Base-by-base conservation (phyloP, 2,888 invertebrate species). In the Andrena hattorfiana region DNA sequence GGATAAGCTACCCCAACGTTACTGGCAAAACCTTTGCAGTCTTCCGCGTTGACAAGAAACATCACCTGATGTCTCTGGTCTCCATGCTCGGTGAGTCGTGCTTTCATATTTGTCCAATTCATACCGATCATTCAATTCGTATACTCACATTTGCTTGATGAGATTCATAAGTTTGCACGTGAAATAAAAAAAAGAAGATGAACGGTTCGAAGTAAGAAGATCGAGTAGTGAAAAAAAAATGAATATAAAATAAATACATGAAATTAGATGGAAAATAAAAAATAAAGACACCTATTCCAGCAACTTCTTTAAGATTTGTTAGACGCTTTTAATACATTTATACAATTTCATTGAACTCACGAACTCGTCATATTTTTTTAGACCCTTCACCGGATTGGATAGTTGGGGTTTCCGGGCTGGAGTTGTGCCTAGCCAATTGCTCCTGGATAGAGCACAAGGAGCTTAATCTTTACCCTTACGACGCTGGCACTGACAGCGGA, bases 371-470 rank as follows among this genome's bases (percentile, higher is more conserved):
- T 56, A 10, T 56, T 81, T 71, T 49, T 79, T 13, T 69, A 97
- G 97, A 98, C 0, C 99, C 99, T 0, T 98, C 99, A 13, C 99
- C 99, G 0, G 99, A 99, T 95, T 99, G 99, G 99, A 97, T 99
- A 89, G 98, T 99, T 60, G 99, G 99, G 0, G 96, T 99, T 48
- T 97, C 96, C 77, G 97, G 97, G 0, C 94, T 99, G 73, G 97
- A 99, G 92, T 95, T 99, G 8, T 99, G 99, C 92, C 95, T 96
- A 79, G 94, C 95, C 81, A 98, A 99, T 94, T 99, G 99, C 93
- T 96, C 97, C 0, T 99, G 99, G 99, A 95, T 96, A n/a, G 97
- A 97, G 87, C 95, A 96, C 77, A 95, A 97, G 90, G 96, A 96
- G 54, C 95, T 99, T 59, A 98, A 99, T 94, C 95, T 99, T 42